Evolutionary conservation across 2,888 invertebrate genomes (phyloP).

Genomic region (Teleiodes luculella): DNA sequence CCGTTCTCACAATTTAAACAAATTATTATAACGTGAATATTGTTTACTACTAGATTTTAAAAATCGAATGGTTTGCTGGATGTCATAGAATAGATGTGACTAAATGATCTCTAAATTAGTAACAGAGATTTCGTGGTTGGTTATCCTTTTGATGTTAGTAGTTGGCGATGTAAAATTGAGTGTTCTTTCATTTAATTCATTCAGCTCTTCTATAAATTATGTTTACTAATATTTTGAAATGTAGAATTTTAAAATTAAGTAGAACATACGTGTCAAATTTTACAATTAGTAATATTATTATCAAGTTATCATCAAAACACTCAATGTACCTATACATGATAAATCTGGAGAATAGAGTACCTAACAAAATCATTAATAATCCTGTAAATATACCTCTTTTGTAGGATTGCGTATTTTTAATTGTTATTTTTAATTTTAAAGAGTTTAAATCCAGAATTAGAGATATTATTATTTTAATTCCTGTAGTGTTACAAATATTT

Average conservation of each 20-base stretch:
- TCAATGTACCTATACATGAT: too few relatives aligned
- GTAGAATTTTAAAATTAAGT: conserved; percentile 4
- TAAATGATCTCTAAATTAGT: not conserved
- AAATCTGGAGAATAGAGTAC: not conserved
- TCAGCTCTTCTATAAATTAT: not conserved
- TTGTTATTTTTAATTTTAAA: conserved; percentile 70
- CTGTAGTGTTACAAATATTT: conserved; percentile 52
- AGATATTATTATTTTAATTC: conserved; percentile 69
- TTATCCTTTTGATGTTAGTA: not conserved
- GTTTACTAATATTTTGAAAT: not conserved
- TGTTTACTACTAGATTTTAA: not conserved
- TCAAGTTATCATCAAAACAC: not conserved
- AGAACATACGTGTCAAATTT: conserved; percentile 6
- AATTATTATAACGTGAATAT: not conserved
- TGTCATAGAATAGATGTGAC: not conserved
- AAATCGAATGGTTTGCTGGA: not conserved
- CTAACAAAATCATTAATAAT: conserved; percentile 13
- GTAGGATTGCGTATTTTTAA: conserved; percentile 46
- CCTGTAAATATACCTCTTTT: conserved; percentile 32
- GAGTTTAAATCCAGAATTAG: conserved; percentile 70
- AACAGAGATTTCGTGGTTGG: not conserved
- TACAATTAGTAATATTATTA: not conserved
- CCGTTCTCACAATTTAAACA: conserved; percentile 40
- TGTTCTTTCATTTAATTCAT: not conserved
- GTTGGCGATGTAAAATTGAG: not conserved